These are phyloP conservation scores for Hemichromis elongatus DNA, from an alignment of 2,113 vertebrate species.

Conservation along the genomic window DNA sequence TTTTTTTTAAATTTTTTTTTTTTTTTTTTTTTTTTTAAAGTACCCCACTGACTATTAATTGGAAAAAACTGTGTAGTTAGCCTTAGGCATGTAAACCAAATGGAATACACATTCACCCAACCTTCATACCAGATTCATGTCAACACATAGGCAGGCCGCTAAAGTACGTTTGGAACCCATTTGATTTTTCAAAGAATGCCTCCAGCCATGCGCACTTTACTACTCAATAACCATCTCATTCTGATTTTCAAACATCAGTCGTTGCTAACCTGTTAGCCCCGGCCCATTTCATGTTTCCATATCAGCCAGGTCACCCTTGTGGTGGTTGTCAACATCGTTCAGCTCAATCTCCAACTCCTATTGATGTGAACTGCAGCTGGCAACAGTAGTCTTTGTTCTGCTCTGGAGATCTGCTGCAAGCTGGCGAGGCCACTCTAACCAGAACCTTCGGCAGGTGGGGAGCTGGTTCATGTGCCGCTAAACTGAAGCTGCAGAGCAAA, in stretches of 20 bases:
- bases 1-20: too few species aligned
- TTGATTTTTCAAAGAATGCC: not conserved
- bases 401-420: not conserved
- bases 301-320: not conserved
- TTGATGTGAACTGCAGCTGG: not conserved
- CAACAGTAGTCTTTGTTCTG: not conserved
- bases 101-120: not conserved
- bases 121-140: not conserved
- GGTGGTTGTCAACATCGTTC: not conserved
- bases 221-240: not conserved
- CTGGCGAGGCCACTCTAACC: not conserved
- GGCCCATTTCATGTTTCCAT: not conserved
- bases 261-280: not conserved
- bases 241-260: not conserved
- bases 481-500: not conserved
- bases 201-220: not conserved
- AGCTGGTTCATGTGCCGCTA: not conserved
- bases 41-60: not conserved
- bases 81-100: not conserved
- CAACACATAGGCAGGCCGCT: not conserved
- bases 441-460: not conserved
- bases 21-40: not conserved
- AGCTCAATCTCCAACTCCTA: not conserved
- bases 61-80: not conserved
- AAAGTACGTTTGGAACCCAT: not conserved